These are phyloP conservation scores for Abscondita cerata DNA, from an alignment of 2,888 invertebrate species.

Conservation along the genomic window DNA sequence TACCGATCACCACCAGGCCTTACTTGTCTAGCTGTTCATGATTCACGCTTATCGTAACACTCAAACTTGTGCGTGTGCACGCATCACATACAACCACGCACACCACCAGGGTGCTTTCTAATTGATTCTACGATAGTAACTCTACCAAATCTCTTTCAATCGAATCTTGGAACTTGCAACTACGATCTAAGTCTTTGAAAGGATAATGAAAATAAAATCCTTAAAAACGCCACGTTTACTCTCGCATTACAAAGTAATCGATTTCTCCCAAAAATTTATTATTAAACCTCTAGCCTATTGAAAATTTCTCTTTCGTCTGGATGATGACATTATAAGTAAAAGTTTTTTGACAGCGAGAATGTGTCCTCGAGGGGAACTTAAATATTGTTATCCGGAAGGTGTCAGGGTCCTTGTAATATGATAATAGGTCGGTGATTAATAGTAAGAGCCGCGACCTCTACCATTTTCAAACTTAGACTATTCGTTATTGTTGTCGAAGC, in stretches of 20 bases:
- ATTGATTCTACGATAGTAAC: constrained; percentile 40
- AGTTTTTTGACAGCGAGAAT: constrained; percentile 28
- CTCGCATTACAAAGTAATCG: too few species aligned
- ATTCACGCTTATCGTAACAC: constrained; percentile 43
- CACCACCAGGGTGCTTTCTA: constrained; percentile 34
- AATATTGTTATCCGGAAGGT: constrained; percentile 41
- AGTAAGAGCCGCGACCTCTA: constrained; percentile 48
- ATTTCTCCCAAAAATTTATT: constrained; percentile 13
- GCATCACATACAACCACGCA: constrained; percentile 27
- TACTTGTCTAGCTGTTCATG: constrained; percentile 40
- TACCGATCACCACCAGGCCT: constrained; percentile 42
- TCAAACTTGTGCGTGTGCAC: constrained; percentile 36
- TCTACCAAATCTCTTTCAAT: constrained; percentile 26
- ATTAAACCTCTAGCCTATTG: constrained; percentile 18
- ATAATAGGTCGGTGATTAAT: constrained; percentile 54
- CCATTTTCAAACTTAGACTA: constrained; percentile 53
- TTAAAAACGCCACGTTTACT: too few species aligned
- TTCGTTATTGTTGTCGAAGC: constrained; percentile 52
- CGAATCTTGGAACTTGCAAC: constrained; percentile 27
- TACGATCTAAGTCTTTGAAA: constrained; percentile 18
- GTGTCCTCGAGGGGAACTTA: constrained; percentile 21
- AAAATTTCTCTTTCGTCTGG: constrained; percentile 21
- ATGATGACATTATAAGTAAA: constrained; percentile 13
- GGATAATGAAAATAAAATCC: constrained; percentile 11
- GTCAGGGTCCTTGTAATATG: constrained; percentile 53